A percentile compares a stretch with the other conserved stretches of the same genome.
Evolutionary conservation across 2,113 vertebrate genomes (phyloP).

Genomic region (Morone saxatilis): DNA sequence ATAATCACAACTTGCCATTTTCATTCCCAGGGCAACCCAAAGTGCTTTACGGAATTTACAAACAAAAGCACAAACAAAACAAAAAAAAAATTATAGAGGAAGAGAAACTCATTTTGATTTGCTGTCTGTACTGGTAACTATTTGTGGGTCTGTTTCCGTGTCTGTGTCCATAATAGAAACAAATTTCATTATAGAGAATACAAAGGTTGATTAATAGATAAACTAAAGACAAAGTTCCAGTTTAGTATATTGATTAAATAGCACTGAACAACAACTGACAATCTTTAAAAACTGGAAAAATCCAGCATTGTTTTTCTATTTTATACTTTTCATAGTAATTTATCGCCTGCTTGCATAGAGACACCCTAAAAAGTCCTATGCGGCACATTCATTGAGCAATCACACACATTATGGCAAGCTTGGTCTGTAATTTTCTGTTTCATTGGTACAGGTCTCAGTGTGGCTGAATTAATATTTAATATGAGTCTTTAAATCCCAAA

Average conservation of each 20-base stretch:
- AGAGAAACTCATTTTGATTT: background rate
- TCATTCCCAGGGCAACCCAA: no score
- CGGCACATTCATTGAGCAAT: constrained; percentile 15
- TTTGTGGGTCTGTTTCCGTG: background rate
- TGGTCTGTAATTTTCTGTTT: constrained; percentile 46
- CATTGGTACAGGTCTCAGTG: constrained; percentile 39
- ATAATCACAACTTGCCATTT: background rate
- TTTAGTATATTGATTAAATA: background rate
- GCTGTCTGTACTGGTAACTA: background rate
- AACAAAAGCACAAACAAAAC: no score
- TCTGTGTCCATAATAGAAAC: background rate
- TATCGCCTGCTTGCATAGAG: background rate
- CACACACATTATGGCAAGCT: constrained; percentile 12
- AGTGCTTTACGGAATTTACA: no score
- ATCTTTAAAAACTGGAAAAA: background rate
- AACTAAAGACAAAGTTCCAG: background rate
- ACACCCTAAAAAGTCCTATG: background rate
- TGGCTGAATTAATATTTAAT: constrained; percentile 43
- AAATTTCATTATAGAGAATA: background rate
- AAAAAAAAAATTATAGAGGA: background rate
- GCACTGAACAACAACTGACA: background rate
- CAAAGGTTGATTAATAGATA: background rate
- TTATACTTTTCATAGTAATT: background rate
- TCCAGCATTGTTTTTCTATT: background rate
- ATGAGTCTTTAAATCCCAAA: constrained; percentile 25